These are phyloP conservation scores for Apoda limacodes DNA, from an alignment of 2,888 invertebrate genomes.

Conservation along the genomic window DNA sequence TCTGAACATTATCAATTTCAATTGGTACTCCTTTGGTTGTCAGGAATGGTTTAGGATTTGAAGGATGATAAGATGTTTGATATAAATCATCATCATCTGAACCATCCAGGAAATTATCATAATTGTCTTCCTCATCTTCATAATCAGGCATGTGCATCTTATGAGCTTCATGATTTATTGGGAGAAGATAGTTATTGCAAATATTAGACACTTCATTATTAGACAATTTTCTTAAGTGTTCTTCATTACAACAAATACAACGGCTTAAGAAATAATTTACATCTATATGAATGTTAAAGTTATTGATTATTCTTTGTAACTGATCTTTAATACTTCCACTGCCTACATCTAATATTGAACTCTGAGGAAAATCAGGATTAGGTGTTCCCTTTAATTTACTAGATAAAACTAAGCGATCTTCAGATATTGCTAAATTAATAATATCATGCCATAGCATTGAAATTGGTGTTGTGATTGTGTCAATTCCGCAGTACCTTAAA, in stretches of 20 bases:
- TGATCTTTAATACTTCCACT: constrained; percentile 71
- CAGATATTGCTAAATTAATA: constrained; percentile 46
- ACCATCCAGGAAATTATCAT: constrained; percentile 50
- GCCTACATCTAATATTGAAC: constrained; percentile 66
- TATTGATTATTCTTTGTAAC: constrained; percentile 72
- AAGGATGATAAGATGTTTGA: constrained; percentile 24
- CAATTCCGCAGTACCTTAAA: constrained; percentile 64
- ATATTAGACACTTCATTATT: constrained; percentile 36
- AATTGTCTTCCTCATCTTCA: constrained; percentile 38
- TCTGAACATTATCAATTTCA: constrained; percentile 61
- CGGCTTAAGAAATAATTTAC: constrained; percentile 76
- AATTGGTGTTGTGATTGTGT: constrained; percentile 74
- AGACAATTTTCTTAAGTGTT: constrained; percentile 33
- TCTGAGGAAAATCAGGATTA: constrained; percentile 61
- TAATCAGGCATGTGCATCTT: constrained; percentile 25
- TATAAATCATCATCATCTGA: constrained; percentile 48
- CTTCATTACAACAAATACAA: constrained; percentile 74
- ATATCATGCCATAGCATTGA: constrained; percentile 52
- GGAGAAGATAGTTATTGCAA: constrained; percentile 30
- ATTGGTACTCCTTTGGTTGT: constrained; percentile 68
- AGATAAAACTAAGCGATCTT: constrained; percentile 42
- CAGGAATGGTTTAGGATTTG: constrained; percentile 35
- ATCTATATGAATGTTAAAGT: constrained; percentile 74
- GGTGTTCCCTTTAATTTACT: constrained; percentile 64
- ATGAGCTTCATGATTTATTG: constrained; percentile 16